Evolutionary conservation across 2,113 vertebrate genomes (phyloP), one percentile per base, ranked within the genome.

Genomic region (Actenoides hombroni): DNA sequence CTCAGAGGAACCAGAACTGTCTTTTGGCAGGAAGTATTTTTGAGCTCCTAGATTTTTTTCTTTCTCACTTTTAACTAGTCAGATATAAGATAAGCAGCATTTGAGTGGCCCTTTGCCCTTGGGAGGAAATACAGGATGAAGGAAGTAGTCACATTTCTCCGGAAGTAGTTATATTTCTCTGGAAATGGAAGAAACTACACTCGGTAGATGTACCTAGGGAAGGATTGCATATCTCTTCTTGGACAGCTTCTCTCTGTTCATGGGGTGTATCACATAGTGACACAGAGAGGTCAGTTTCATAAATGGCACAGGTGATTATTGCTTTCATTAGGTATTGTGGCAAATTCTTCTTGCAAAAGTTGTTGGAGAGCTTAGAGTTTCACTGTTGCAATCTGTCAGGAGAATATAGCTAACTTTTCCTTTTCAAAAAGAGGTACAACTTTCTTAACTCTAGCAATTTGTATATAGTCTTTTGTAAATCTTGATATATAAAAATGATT

Each of bases 141-240:
- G 37, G 54, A 56, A 51, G 6, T 68, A 59, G 53, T 13, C 44
- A 40, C 40, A 40, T 40, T 40, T 40, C 40, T 40, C 40, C 13
- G 12, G 40, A 40, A 40, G 40, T 13, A 40, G 61, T 49, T 57
- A 25, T 6, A 26, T 60, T 78, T 51, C 24, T 57, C 44, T 60
- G 63, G 21, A 69, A 68, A 51, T 16, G 26, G 37, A 49, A 61
- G 49, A 59, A 77, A 20, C 2, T 21, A 23, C 25, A 68, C 9
- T 59, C 1, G 2, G 5, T 51, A 51, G 25, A 35, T 0, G 0
- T 25, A 60, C 10, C 5, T 60, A 29, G 31, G 44, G 37, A 68
- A 42, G 53, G 24, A 77, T 35, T 37, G 13, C 31, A 35, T 51
- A 51, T 60, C 37, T 51, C 5, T 25, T 42, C 59, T 67, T 49